Evolutionary conservation across 2,113 vertebrate species (phyloP).

Genomic region (Eulacestoma nigropectus): DNA sequence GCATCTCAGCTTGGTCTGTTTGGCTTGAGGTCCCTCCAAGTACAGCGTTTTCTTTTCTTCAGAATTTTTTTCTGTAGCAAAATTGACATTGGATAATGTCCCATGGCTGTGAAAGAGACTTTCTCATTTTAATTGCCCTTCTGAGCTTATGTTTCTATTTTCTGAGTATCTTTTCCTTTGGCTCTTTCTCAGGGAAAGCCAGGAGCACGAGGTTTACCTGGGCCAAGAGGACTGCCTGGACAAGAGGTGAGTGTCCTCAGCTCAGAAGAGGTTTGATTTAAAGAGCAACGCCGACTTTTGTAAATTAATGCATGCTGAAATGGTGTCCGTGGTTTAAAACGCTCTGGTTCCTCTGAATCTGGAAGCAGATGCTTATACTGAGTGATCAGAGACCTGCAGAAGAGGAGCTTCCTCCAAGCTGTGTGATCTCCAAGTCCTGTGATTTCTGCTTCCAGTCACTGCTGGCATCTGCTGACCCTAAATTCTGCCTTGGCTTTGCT

Average conservation of each 20-base stretch:
- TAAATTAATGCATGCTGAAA: background rate
- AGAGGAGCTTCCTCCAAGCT: background rate
- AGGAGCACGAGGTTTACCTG: slow-evolving; percentile 90
- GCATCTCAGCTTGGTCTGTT: slow-evolving; percentile 41
- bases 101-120: slow-evolving; percentile 36
- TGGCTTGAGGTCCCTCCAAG: slow-evolving; percentile 65
- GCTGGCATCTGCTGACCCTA: background rate
- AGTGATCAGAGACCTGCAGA: background rate
- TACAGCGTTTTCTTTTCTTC: background rate
- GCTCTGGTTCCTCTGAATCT: background rate
- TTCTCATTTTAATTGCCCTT: slow-evolving; percentile 47
- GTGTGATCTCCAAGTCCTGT: background rate
- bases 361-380: background rate
- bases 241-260: slow-evolving; percentile 79
- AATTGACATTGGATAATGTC: slow-evolving; percentile 69
- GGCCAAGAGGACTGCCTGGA: slow-evolving; percentile 86
- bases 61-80: slow-evolving; percentile 16
- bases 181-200: slow-evolving; percentile 81
- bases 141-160: slow-evolving; percentile 2
- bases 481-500: background rate
- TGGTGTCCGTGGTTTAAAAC: background rate
- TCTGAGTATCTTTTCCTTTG: slow-evolving; percentile 55
- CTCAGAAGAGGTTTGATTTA: background rate
- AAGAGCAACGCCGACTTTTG: background rate
- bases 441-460: background rate